Percentiles rank a stretch among this genome's conserved stretches.
These are phyloP conservation scores for Thomomys bottae DNA, from an alignment of 2,113 vertebrate species.

Conservation along the genomic window DNA sequence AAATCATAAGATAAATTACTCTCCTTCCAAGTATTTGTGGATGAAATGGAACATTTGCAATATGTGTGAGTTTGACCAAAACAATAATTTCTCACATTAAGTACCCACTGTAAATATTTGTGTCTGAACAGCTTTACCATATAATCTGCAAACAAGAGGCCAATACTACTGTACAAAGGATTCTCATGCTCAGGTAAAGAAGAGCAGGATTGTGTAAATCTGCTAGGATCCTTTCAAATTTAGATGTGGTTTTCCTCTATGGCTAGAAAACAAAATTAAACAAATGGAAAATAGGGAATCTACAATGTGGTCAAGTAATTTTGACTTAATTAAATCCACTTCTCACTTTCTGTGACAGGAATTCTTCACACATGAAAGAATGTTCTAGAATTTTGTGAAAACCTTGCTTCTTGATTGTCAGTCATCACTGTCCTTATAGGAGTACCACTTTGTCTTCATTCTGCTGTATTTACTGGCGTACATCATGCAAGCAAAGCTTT, in stretches of 20 bases:
- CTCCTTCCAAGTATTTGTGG: neutral
- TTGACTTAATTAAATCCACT: neutral
- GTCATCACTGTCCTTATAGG: neutral
- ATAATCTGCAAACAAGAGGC: neutral
- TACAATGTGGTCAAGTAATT: neutral
- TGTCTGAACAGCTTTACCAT: neutral
- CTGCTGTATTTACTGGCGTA: neutral
- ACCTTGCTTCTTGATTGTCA: neutral
- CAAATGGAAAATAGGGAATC: neutral
- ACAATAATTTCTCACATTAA: neutral
- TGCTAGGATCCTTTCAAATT: slow-evolving; percentile 28
- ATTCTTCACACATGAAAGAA: neutral
- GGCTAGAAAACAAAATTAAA: slow-evolving; percentile 54
- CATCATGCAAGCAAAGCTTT: neutral
- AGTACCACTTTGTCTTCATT: neutral
- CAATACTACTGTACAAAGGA: too few species aligned
- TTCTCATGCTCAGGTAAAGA: fast-evolving
- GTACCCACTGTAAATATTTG: neutral
- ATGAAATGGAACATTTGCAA: neutral
- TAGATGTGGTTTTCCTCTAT: slow-evolving; percentile 29
- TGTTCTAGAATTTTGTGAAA: slow-evolving; percentile 1
- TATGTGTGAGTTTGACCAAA: neutral
- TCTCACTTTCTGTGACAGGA: slow-evolving; percentile 12
- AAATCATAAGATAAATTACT: too few species aligned
- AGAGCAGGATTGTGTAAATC: neutral